A percentile compares a stretch with the other conserved stretches of the same genome.
These are phyloP conservation scores for Unio delphinus DNA, from an alignment of 2,888 invertebrate genomes.

Conservation along the genomic window DNA sequence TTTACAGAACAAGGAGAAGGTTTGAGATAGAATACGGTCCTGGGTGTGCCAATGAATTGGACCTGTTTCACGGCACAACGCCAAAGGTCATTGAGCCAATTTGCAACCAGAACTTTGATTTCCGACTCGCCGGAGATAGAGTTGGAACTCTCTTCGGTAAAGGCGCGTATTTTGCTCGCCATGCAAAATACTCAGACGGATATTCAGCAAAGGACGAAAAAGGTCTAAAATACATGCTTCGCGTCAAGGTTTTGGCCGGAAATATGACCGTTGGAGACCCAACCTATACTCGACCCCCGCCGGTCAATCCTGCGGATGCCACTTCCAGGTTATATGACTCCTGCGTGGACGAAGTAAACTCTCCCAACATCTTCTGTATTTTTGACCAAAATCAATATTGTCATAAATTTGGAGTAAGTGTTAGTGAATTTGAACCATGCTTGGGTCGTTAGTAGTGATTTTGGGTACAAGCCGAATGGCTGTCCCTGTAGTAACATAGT, in stretches of 20 bases:
- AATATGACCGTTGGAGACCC: conserved; percentile 30
- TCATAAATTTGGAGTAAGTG: no score
- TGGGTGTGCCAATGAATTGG: conserved; percentile 40
- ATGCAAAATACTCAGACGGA: conserved; percentile 31
- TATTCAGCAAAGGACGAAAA: conserved; percentile 21
- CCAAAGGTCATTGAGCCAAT: conserved; percentile 30
- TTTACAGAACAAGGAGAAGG: conserved; percentile 28
- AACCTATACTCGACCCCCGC: conserved; percentile 44
- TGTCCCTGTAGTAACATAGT: no score
- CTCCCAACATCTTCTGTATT: conserved; percentile 48
- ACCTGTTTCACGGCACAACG: conserved; percentile 46
- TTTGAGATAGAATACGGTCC: conserved; percentile 34
- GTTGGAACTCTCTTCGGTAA: conserved; percentile 29
- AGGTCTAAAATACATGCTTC: conserved; percentile 37
- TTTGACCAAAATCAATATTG: conserved; percentile 56
- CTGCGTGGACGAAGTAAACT: conserved; percentile 39
- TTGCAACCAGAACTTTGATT: conserved; percentile 32
- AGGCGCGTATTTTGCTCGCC: conserved; percentile 34
- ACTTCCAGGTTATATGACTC: conserved; percentile 40
- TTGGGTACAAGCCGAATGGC: no score
- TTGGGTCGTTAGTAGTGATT: no score
- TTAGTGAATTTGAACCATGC: no score
- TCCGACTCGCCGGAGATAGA: conserved; percentile 26
- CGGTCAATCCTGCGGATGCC: conserved; percentile 21
- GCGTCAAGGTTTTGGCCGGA: conserved; percentile 49